These are phyloP conservation scores for Macrotis lagotis DNA, from an alignment of 2,113 vertebrate species.

Conservation along the genomic window DNA sequence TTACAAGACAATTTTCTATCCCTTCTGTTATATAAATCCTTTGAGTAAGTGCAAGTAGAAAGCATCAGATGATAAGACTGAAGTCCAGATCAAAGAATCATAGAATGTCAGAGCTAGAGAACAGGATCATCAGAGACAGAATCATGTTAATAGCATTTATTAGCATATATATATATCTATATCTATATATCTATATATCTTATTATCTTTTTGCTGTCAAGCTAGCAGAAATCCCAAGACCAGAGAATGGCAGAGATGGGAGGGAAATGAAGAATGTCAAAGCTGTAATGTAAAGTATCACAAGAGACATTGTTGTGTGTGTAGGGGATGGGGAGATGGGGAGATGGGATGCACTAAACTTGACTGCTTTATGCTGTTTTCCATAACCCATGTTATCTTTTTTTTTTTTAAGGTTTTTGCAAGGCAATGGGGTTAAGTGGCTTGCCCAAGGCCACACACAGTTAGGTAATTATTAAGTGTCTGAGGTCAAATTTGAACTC, in stretches of 20 bases:
- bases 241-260: background rate
- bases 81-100: background rate
- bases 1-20: background rate
- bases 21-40: background rate
- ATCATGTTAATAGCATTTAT: background rate
- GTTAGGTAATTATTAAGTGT: too few relatives aligned
- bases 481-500: too few relatives aligned
- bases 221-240: background rate
- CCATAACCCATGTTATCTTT: background rate
- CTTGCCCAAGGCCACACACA: too few relatives aligned
- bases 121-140: background rate
- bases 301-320: too few relatives aligned
- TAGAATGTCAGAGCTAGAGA: background rate
- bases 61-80: background rate
- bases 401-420: too few relatives aligned
- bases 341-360: background rate
- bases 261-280: background rate
- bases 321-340: too few relatives aligned
- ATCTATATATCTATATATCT: too few relatives aligned
- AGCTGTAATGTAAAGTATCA: background rate
- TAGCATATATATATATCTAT: background rate
- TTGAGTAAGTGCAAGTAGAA: background rate
- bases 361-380: background rate
- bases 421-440: too few relatives aligned
- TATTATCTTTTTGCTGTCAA: background rate